Evolutionary conservation across 2,113 vertebrate genomes (phyloP), one percentile per base, ranked within the genome.

Genomic region (Triplophysa rosa): DNA sequence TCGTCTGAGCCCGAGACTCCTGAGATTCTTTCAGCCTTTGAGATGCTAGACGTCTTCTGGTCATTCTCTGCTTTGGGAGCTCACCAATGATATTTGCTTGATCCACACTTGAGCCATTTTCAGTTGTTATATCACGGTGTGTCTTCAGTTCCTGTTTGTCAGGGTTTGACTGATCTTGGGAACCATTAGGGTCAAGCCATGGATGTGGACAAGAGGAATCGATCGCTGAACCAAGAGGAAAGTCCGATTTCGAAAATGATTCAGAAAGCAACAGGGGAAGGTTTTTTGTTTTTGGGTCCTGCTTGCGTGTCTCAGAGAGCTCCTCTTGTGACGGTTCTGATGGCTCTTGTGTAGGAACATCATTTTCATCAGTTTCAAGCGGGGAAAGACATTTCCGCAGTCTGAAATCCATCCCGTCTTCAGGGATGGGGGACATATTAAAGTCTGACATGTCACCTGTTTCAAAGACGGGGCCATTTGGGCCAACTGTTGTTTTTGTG

Each of bases 311-410:
- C 23, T 21, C 67, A 6, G 5, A 12, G 23, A 21, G 26, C n/a
- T 19, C 5, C 1, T 24, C 14, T 73, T 67, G 40, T 16, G 29
- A 37, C 7, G 17, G 58, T 21, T 21, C 14, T 45, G 71, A 19
- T 40, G 13, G n/a, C 26, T 76, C 26, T 42, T 70, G 23, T 17
- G 23, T 21, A 17, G 49, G 47, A 67, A 52, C 23, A 23, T 62
- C 59, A 45, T 21, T 58, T 16, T 61, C 40, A 56, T 85, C 77
- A 0, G 52, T 24, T 42, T 71, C 8, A 66, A 92, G 79, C 3
- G 91, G 91, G 77, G 91, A 92, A 61, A 92, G 89, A 72, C 84
- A 88, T 16, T 0, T 80, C 52, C 84, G 89, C 56, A 92, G 87
- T 33, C 79, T 85, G 75, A 87, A 73, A 24, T 58, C 73, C 21